phyloP scores from a whole-genome alignment of 2,113 vertebrate genomes.

The Hydrochoerus hydrochaeris region DNA sequence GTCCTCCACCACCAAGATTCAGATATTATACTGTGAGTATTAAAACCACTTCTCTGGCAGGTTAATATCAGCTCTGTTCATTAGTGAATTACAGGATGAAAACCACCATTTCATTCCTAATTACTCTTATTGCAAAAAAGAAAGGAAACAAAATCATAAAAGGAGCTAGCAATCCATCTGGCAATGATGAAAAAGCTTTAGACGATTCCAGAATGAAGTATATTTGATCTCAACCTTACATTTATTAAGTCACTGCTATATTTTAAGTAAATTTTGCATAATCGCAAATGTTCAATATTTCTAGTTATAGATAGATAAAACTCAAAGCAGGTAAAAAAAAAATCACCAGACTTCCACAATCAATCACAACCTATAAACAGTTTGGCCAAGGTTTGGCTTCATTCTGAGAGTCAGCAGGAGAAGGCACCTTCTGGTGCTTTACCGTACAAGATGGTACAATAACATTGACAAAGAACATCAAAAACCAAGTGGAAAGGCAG shows the following conservation, averaged over 20 bases:
- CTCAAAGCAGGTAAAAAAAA: not conserved
- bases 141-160: conserved; percentile 53
- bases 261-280: not conserved
- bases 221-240: not conserved
- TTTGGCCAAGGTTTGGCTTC: not conserved
- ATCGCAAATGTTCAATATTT: not conserved
- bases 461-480: not conserved
- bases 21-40: conserved; percentile 13
- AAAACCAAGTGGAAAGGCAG: not conserved
- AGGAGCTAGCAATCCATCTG: not conserved
- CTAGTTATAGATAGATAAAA: not conserved
- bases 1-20: not conserved
- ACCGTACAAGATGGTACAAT: not conserved
- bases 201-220: not conserved
- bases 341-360: not conserved
- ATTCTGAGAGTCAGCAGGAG: not conserved
- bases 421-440: not conserved
- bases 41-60: conserved; percentile 38
- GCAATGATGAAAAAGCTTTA: not conserved
- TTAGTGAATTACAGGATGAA: conserved; percentile 48
- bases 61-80: not conserved
- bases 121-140: conserved; percentile 51
- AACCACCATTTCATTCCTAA: not conserved
- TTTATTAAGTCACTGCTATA: not conserved
- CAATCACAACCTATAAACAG: not conserved